Evolutionary conservation across 2,113 vertebrate genomes (phyloP), one percentile per base, ranked within the genome.

Genomic region (Odobenus rosmarus): DNA sequence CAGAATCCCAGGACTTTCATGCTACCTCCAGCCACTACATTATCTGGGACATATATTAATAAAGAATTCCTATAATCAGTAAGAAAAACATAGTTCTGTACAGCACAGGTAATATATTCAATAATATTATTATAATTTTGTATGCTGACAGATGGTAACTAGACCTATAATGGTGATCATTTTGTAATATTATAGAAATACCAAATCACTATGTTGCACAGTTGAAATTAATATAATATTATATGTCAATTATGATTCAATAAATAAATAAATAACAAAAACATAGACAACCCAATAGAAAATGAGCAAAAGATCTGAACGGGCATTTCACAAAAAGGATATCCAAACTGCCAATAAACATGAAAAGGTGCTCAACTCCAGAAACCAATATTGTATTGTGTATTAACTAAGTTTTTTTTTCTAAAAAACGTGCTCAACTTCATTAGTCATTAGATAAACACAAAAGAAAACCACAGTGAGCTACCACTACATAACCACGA

Each of bases 391-490:
- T 69, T 69, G 67, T n/a, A 36, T 28, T n/a, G 7, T 69, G n/a
- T 69, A 33, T 36, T 36, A 69, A 69, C n/a, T 10, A 36, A 18
- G 19, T 19, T 69, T 69, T 21, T 64, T n/a, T 36, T 67, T 8
- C 14, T 19, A 4, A 69, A 71, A 53, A 81, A 55, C 10, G 24
- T 72, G 51, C 7, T 11, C 7, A 9, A 53, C 89, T 53, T 85
- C 81, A 33, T 69, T 59, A 61, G 61, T 72, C n/a, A 85, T 92
- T 88, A 88, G n/a, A 53, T 46, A 92, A 81, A 88, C n/a, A 89
- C 55, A 72, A 81, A 76, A 16, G 16, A 62, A 76, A 93, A 57
- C 31, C 31, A 76, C 51, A 64, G 39, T 4, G 9, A 46, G 49
- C 31, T 49, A 21, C 61, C 21, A 39, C 21, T n/a, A 28, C 42